Conservation (phyloP, 2,113 vertebrate genomes). For the Cairina moschata region DNA sequence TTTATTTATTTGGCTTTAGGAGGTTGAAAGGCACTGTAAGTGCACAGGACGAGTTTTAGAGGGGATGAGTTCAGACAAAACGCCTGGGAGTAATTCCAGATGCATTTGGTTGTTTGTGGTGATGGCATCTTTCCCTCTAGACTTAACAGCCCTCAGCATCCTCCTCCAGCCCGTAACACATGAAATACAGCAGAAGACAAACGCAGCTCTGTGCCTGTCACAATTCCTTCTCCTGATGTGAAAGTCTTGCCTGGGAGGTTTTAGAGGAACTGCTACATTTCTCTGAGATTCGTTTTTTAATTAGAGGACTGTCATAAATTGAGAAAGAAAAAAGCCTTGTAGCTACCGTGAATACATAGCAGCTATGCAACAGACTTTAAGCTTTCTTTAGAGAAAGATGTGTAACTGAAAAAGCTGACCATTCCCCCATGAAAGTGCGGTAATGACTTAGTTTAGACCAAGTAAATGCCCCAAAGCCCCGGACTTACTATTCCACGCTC, state of each 20-base stretch:
- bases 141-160: neutral
- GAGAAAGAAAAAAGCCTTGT: neutral
- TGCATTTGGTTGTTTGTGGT: neutral
- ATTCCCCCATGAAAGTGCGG: accelerated
- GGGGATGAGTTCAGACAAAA: neutral
- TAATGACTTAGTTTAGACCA: accelerated
- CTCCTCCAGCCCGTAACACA: neutral
- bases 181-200: neutral
- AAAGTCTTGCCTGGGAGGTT: neutral
- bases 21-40: neutral
- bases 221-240: neutral
- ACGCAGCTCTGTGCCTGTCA: neutral
- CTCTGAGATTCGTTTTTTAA: neutral
- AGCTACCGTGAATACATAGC: neutral
- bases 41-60: neutral
- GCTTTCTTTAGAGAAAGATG: neutral
- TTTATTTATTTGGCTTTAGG: neutral
- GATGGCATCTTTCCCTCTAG: neutral
- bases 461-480: neutral
- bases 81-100: neutral
- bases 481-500: too few relatives aligned
- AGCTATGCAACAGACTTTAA: neutral
- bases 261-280: neutral
- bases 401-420: too few relatives aligned
- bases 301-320: neutral